Conservation (phyloP, 2,113 vertebrate species). For the Serilophus lunatus region DNA sequence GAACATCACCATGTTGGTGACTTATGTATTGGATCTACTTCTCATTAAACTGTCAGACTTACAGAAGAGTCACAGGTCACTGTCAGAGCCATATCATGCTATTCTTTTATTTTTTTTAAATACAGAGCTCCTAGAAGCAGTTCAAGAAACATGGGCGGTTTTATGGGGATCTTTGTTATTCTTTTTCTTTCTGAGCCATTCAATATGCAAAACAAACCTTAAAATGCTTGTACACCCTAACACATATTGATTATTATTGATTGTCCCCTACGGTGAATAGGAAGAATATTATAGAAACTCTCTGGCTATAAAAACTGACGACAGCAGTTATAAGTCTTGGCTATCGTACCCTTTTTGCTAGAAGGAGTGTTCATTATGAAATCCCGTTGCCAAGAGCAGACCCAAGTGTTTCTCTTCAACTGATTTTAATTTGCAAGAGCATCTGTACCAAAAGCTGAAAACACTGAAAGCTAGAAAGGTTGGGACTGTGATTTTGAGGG, state of each 20-base stretch:
- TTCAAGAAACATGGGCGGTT: background rate
- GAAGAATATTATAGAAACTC: background rate
- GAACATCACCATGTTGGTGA: background rate
- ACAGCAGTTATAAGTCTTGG: background rate
- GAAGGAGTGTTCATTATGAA: background rate
- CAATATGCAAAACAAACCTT: background rate
- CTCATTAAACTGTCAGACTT: background rate
- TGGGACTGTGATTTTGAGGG: background rate
- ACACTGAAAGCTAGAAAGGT: background rate
- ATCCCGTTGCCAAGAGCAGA: conserved; percentile 1
- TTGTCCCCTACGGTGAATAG: background rate
- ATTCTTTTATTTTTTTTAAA: background rate
- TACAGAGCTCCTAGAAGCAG: background rate
- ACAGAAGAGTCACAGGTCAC: background rate
- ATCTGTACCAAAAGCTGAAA: background rate
- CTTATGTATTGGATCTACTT: background rate
- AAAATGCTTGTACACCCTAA: background rate
- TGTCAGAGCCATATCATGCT: background rate
- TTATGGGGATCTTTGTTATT: background rate
- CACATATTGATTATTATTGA: background rate
- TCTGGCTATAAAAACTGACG: background rate
- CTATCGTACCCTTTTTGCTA: background rate
- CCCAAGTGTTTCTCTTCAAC: background rate
- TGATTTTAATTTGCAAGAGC: background rate
- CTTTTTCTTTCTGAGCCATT: background rate